phyloP scores from a whole-genome alignment of 2,113 vertebrate species.

The Paramisgurnus dabryanus region DNA sequence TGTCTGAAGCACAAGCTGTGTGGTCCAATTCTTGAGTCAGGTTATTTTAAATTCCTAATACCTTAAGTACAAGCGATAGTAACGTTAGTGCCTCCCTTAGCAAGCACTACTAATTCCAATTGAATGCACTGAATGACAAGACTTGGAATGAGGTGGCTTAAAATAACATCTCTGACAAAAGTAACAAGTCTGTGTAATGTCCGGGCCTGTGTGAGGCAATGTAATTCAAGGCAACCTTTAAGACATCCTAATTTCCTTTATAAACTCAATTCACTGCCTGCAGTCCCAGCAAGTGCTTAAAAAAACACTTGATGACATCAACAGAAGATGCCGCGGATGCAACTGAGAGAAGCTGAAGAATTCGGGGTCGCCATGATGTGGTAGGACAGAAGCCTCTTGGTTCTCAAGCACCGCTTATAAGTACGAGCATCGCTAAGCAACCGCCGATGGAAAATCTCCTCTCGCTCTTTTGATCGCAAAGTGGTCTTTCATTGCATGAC shows the following conservation, averaged over 20 bases:
- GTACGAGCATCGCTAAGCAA: slow-evolving; percentile 35
- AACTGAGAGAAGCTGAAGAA: slow-evolving; percentile 33
- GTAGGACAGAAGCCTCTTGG: not conserved
- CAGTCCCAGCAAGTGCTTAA: too few species aligned
- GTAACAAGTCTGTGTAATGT: slow-evolving; percentile 26
- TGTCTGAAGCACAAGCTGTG: too few species aligned
- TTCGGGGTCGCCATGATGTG: slow-evolving; percentile 13
- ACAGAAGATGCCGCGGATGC: slow-evolving; percentile 23
- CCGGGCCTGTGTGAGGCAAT: slow-evolving; percentile 4
- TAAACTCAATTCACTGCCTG: not conserved
- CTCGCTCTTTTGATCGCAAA: slow-evolving; percentile 15
- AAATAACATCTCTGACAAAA: slow-evolving; percentile 24
- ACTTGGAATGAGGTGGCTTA: slow-evolving; percentile 25
- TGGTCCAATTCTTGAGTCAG: too few species aligned
- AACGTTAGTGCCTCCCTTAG: too few species aligned
- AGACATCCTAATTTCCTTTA: slow-evolving; percentile 20
- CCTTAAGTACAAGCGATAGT: too few species aligned
- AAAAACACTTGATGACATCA: slow-evolving; percentile 15
- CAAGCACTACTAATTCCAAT: not conserved
- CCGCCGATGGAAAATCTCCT: slow-evolving; percentile 22
- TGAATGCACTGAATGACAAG: not conserved
- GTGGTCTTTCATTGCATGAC: slow-evolving; percentile 31
- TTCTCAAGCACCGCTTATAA: slow-evolving; percentile 11
- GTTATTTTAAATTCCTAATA: too few species aligned
- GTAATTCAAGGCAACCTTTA: slow-evolving; percentile 13